These are phyloP conservation scores for Pantelozetes paolii DNA, from an alignment of 2,888 invertebrate genomes.

Conservation along the genomic window DNA sequence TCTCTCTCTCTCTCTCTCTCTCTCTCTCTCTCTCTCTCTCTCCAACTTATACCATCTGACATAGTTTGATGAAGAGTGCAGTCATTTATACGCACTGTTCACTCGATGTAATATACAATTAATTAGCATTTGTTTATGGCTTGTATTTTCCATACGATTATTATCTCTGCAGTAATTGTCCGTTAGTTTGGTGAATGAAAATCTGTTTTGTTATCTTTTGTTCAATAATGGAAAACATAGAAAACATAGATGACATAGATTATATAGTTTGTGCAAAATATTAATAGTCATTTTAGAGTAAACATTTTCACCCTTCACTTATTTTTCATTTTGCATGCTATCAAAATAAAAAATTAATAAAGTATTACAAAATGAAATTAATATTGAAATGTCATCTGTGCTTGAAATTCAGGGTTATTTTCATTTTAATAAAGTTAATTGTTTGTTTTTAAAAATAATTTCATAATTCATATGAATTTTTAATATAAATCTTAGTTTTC, in stretches of 20 bases:
- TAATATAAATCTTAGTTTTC: too few species aligned
- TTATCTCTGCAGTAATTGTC: not conserved
- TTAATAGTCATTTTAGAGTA: not conserved
- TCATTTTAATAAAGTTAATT: too few species aligned
- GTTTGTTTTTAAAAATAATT: too few species aligned
- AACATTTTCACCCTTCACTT: not conserved
- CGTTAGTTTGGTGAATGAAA: not conserved
- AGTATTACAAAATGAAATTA: too few species aligned
- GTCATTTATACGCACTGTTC: not conserved
- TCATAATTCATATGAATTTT: too few species aligned
- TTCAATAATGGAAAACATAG: not conserved
- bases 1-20: not conserved
- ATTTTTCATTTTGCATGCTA: too few species aligned
- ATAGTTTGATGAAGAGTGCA: not conserved
- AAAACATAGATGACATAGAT: not conserved
- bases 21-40: not conserved
- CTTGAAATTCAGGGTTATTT: too few species aligned
- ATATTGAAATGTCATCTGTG: too few species aligned
- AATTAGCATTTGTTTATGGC: constrained; percentile 22
- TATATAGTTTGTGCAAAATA: constrained; percentile 1
- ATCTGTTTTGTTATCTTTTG: not conserved
- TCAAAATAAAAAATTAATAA: too few species aligned
- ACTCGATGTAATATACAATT: not conserved
- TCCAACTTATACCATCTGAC: not conserved
- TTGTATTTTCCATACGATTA: constrained; percentile 9